These are phyloP conservation scores for Pristionchus arcanus DNA, from an alignment of 2,888 invertebrate genomes.

Conservation along the genomic window DNA sequence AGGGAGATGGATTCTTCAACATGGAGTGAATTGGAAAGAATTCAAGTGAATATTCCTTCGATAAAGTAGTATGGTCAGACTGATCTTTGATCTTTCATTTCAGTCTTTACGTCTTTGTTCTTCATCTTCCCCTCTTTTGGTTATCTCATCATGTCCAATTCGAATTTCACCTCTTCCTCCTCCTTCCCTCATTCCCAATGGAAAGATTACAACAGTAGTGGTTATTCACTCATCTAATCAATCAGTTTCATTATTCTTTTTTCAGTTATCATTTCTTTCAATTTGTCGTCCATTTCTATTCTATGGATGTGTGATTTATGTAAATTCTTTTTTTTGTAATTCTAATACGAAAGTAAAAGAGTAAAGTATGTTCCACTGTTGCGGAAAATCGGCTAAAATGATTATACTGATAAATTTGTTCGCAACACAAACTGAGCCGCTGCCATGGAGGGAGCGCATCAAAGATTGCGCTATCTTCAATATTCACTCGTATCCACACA, in stretches of 20 bases:
- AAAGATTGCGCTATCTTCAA: too few species aligned
- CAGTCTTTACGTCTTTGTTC: conserved; percentile 53
- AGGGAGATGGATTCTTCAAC: conserved; percentile 72
- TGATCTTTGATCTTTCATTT: not conserved
- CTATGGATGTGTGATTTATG: conserved; percentile 59
- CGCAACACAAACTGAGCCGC: too few species aligned
- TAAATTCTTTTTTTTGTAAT: too few species aligned
- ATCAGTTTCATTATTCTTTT: not conserved
- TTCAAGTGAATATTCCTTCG: conserved; percentile 65
- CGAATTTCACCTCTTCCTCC: conserved; percentile 16
- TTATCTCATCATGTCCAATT: conserved; percentile 5
- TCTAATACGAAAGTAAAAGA: too few species aligned
- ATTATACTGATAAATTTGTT: too few species aligned
- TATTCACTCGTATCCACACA: too few species aligned
- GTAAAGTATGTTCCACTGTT: too few species aligned
- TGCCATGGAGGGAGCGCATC: too few species aligned
- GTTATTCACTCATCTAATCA: not conserved
- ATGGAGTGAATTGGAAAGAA: conserved; percentile 77
- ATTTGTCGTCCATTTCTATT: conserved; percentile 70
- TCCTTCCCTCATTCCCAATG: conserved; percentile 34
- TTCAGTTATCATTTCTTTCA: conserved; percentile 52
- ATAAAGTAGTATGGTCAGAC: not conserved
- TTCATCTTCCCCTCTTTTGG: conserved; percentile 34
- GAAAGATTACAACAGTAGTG: not conserved
- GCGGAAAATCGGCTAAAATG: too few species aligned